Evolutionary conservation across 2,113 vertebrate species (phyloP), one percentile per base, ranked within the genome.

Genomic region (Ceyx cyanopectus): DNA sequence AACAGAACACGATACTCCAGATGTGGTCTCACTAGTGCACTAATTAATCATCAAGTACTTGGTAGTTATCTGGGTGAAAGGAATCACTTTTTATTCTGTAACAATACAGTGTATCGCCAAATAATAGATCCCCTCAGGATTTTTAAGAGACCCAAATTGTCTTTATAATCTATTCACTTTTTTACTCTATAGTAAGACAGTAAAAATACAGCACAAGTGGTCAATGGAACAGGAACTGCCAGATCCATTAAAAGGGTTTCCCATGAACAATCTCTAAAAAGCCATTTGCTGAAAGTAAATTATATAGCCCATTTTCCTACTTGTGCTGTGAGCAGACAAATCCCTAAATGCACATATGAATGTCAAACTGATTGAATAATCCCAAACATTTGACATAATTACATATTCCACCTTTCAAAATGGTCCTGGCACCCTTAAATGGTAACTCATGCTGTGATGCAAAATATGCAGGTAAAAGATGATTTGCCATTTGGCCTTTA

Each of bases 401-500:
- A 83, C 80, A 46, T 81, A 74, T 19, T 90, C 83, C 53, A 85
- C 68, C 76, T 91, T 92, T 91, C 68, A 86, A 83, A 93, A 74
- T 60, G 48, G 61, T 77, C 76, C 68, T 81, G 69, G 65, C 3
- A 41, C 76, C 61, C 80, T 90, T 56, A 86, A 83, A 77, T 0
- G 9, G 23, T 53, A 86, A 81, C 68, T 74, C 75, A 48, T 3
- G 9, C n/a, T 65, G 53, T 41, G 43, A 92, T 81, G 69, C 26
- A 92, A 83, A 93, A 78, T 46, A 84, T 4, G 26, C 61, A 93
- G 80, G 80, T 85, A 81, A 83, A 91, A 75, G 65, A 74, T 56
- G 60, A 58, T 77, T 95, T 94, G 65, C 58, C 87, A 77, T 89
- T 83, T 91, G 75, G 40, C 93, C 77, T 91, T 94, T 88, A 90